A percentile compares a stretch with the other conserved stretches of the same genome.
Conservation (phyloP, 37 sponge, comb jelly and placozoan species). For the Tethya wilhelma region DNA sequence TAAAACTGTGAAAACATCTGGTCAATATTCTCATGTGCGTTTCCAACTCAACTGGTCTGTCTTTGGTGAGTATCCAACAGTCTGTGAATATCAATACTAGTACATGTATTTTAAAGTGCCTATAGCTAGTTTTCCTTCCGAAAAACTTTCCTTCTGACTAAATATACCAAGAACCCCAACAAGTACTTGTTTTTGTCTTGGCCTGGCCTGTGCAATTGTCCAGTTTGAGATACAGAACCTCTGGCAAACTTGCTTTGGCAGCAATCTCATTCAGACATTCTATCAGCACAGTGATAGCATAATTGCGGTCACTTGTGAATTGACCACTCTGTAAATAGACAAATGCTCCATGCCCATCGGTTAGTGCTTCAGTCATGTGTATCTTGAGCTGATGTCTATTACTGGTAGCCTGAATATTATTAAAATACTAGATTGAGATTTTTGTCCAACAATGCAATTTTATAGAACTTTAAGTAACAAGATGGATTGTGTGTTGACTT, state of each 20-base stretch:
- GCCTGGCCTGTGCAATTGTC: slow-evolving; percentile 45
- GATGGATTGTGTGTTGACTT: too few species aligned
- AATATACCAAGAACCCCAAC: not conserved
- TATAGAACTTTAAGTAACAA: too few species aligned
- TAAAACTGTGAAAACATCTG: slow-evolving; percentile 35
- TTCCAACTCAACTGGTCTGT: too few species aligned
- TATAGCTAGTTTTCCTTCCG: too few species aligned
- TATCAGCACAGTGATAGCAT: not conserved
- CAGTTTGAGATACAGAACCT: slow-evolving; percentile 34
- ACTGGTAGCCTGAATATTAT: slow-evolving; percentile 6
- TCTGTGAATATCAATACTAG: too few species aligned
- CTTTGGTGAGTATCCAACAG: too few species aligned
- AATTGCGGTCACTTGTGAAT: slow-evolving; percentile 14
- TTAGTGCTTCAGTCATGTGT: not conserved
- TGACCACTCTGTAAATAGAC: slow-evolving; percentile 1
- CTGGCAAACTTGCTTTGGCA: not conserved
- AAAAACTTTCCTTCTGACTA: not conserved
- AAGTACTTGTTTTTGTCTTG: not conserved
- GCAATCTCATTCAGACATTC: not conserved
- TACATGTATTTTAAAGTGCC: too few species aligned
- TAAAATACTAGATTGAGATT: too few species aligned
- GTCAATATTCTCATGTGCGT: too few species aligned
- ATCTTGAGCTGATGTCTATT: slow-evolving; percentile 1
- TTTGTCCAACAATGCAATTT: too few species aligned
- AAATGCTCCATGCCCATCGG: not conserved